Percentiles rank a stretch among this genome's conserved stretches.
phyloP scores from a whole-genome alignment of 2,113 vertebrate genomes.

The Calyptomena viridis region DNA sequence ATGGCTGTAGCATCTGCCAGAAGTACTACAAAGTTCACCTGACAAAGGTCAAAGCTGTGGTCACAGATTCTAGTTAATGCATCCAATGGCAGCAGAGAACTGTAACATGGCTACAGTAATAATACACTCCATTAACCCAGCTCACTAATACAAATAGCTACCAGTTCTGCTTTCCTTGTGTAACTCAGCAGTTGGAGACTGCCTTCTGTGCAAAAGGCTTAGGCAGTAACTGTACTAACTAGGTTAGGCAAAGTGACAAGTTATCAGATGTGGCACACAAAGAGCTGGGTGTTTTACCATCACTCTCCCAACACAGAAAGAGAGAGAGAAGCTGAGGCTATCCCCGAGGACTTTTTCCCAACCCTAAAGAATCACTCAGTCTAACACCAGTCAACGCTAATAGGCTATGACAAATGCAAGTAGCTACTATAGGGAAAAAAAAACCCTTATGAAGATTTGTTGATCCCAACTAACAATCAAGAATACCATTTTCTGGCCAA shows the following conservation, averaged over 20 bases:
- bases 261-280: neutral
- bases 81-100: neutral
- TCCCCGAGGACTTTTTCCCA: neutral
- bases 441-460: neutral
- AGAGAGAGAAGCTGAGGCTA: neutral
- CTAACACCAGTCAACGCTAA: neutral
- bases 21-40: neutral
- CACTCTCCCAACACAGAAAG: accelerated
- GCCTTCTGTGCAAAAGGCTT: neutral
- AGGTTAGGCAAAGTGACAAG: neutral
- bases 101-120: neutral
- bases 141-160: neutral
- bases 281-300: neutral
- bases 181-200: neutral
- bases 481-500: neutral
- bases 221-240: neutral
- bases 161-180: accelerated
- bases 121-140: neutral
- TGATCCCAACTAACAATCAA: neutral
- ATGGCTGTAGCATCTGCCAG: neutral
- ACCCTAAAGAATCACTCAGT: neutral
- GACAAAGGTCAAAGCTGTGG: neutral
- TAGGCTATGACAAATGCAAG: neutral
- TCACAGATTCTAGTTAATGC: neutral
- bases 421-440: neutral